Conservation (phyloP, 2,113 vertebrate species). For the Laticauda colubrina region DNA sequence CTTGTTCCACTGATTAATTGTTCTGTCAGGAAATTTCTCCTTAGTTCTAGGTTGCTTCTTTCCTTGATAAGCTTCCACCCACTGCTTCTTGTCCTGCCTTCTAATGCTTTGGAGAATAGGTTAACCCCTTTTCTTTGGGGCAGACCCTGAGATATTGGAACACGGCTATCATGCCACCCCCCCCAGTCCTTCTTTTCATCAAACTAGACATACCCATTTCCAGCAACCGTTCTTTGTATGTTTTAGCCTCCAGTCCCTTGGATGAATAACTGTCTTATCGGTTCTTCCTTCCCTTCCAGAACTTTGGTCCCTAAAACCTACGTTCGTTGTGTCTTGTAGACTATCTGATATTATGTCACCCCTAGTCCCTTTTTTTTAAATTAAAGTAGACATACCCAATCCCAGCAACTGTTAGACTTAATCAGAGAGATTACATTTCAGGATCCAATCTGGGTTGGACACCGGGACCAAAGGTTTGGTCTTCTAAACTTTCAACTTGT, state of each 20-base stretch:
- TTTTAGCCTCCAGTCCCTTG: neutral
- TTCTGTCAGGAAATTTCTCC: no score
- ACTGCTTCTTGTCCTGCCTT: neutral
- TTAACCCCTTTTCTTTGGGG: neutral
- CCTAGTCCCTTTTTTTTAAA: no score
- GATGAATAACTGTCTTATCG: neutral
- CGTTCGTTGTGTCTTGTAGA: slow-evolving; percentile 70
- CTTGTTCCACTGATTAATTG: no score
- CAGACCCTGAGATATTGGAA: neutral
- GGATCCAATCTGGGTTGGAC: no score
- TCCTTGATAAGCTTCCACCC: neutral
- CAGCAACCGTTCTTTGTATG: neutral
- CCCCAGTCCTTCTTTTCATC: neutral
- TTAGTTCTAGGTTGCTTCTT: neutral
- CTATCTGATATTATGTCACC: slow-evolving; percentile 42
- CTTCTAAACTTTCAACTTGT: no score
- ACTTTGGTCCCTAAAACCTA: slow-evolving; percentile 55
- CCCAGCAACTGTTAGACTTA: no score
- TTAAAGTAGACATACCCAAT: no score
- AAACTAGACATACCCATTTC: neutral
- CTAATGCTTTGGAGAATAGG: neutral
- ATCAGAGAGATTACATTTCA: no score
- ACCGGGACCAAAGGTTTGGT: no score
- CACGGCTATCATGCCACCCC: neutral
- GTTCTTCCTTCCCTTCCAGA: slow-evolving; percentile 6